Evolutionary conservation across 2,113 vertebrate species (phyloP).

Genomic region (Actenoides hombroni): DNA sequence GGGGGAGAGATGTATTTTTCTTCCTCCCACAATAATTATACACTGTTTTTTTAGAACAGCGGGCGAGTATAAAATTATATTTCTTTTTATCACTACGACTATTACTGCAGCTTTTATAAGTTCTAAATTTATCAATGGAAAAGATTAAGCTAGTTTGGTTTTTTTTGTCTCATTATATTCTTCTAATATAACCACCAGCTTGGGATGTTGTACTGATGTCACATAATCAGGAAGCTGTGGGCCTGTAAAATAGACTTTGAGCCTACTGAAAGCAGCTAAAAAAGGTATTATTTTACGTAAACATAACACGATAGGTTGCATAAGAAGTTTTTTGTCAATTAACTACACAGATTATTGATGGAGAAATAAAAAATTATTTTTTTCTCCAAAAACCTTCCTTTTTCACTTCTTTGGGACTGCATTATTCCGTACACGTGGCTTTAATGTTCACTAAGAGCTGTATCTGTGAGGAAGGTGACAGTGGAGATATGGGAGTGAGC

Average conservation of each 20-base stretch:
- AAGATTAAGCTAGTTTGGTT: conserved; percentile 54
- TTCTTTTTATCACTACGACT: conserved; percentile 55
- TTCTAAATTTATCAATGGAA: conserved; percentile 74
- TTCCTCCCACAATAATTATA: conserved; percentile 34
- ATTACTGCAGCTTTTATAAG: conserved; percentile 58
- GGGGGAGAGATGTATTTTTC: conserved; percentile 51
- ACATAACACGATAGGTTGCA: not conserved
- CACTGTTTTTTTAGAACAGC: not conserved
- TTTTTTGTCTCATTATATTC: conserved; percentile 56
- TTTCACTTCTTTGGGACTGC: not conserved
- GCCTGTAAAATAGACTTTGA: conserved; percentile 17
- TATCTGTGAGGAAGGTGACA: not conserved
- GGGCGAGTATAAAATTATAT: conserved; percentile 29
- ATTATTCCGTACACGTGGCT: not conserved
- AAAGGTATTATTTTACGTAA: conserved; percentile 41
- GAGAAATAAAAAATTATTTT: not conserved
- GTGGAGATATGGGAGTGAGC: not conserved
- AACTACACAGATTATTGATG: not conserved
- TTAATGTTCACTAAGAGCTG: not conserved
- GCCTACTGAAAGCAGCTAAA: not conserved
- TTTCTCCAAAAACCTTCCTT: not conserved
- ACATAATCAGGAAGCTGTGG: conserved; percentile 58
- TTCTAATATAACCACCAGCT: conserved; percentile 63
- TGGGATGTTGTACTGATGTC: conserved; percentile 49
- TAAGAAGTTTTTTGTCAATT: conserved; percentile 15